These are phyloP conservation scores for Cirrhinus molitorella DNA, from an alignment of 2,797 vertebrate species.

Conservation along the genomic window DNA sequence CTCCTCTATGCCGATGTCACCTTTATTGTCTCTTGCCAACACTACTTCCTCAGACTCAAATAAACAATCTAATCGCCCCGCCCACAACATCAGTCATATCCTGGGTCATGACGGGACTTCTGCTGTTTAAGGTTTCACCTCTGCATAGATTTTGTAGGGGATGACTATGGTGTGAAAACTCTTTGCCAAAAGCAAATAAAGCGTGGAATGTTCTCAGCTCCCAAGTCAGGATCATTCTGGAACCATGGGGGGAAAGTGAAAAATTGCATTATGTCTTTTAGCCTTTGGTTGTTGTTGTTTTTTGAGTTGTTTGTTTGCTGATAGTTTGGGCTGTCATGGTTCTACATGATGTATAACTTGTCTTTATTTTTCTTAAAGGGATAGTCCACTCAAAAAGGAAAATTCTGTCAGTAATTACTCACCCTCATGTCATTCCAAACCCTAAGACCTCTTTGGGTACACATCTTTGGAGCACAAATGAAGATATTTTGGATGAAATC, in stretches of 20 bases:
- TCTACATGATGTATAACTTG: slow-evolving; percentile 37
- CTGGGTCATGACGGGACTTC: slow-evolving; percentile 98
- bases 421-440: too few species aligned
- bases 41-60: slow-evolving; percentile 90
- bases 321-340: slow-evolving; percentile 34
- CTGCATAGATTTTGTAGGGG: background rate
- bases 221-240: background rate
- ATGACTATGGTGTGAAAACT: background rate
- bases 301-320: slow-evolving; percentile 2
- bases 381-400: too few species aligned
- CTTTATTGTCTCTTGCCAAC: slow-evolving; percentile 94
- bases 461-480: too few species aligned
- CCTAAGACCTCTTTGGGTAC: too few species aligned
- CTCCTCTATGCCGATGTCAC: slow-evolving; percentile 93
- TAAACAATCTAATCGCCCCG: slow-evolving; percentile 96
- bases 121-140: slow-evolving; percentile 80
- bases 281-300: background rate
- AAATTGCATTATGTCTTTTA: slow-evolving; percentile 18
- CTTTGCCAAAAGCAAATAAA: background rate
- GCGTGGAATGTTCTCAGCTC: background rate
- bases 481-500: too few species aligned
- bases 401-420: too few species aligned
- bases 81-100: slow-evolving; percentile 99
- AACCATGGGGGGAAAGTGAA: background rate
- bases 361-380: slow-evolving; percentile 6